Conservation (phyloP, 2,113 vertebrate genomes). For the Gavialis gangeticus region DNA sequence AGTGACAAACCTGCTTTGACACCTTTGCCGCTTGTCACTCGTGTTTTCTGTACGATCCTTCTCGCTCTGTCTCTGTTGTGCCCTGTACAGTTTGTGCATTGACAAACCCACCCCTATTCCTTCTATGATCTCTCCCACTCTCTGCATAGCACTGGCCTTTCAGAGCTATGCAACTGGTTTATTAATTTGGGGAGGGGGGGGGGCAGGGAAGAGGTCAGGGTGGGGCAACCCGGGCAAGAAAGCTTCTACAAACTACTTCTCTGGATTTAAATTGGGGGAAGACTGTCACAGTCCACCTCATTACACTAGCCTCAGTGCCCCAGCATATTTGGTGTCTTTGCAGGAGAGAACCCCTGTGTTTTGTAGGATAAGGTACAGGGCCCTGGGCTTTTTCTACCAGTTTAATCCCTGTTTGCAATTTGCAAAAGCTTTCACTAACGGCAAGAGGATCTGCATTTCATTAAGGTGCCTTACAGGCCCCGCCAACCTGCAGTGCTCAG, state of each 20-base stretch:
- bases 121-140: background rate
- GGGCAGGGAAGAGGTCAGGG: background rate
- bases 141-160: background rate
- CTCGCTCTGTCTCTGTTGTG: constrained; percentile 4
- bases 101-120: constrained; percentile 60
- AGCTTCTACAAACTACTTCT: constrained; percentile 4
- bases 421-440: constrained; percentile 59
- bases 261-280: constrained; percentile 1
- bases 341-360: background rate
- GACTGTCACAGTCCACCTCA: background rate
- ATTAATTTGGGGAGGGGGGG: background rate
- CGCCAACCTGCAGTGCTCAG: background rate
- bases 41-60: constrained; percentile 7
- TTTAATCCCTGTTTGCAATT: constrained; percentile 59
- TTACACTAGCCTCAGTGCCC: constrained; percentile 18
- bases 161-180: constrained; percentile 38
- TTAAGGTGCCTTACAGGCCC: background rate
- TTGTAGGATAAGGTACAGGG: background rate
- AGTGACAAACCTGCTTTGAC: constrained; percentile 91
- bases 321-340: background rate
- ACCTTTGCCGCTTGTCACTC: constrained; percentile 80
- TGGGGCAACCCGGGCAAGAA: background rate
- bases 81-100: constrained; percentile 13
- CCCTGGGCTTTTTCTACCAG: background rate
- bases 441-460: constrained; percentile 54